A percentile compares a stretch with the other conserved stretches of the same genome.
Conservation (phyloP, 1,140 invertebrate species). For the Laupala kohalensis region DNA sequence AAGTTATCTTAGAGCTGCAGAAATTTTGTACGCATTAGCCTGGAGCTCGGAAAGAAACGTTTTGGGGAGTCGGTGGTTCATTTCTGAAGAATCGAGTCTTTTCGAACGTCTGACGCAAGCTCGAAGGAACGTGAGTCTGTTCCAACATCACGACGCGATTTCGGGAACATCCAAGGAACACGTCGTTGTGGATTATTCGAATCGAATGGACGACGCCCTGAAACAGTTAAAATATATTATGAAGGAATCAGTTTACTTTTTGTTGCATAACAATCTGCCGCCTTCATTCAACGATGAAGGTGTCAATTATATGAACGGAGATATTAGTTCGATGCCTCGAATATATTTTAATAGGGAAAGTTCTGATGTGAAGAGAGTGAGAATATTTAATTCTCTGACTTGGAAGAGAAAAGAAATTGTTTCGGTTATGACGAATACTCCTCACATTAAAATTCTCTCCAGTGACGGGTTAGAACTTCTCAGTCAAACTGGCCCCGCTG, state of each 20-base stretch:
- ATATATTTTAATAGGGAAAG: conserved; percentile 31
- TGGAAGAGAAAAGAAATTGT: conserved; percentile 49
- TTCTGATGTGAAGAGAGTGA: conserved; percentile 36
- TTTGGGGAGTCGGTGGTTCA: conserved; percentile 8
- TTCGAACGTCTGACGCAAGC: conserved; percentile 50
- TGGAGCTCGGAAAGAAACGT: conserved; percentile 24
- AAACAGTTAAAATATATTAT: conserved; percentile 52
- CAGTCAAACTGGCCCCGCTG: too few relatives aligned
- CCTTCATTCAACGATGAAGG: too few relatives aligned
- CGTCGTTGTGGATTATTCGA: conserved; percentile 85
- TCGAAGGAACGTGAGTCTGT: conserved; percentile 67
- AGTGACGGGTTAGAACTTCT: too few relatives aligned
- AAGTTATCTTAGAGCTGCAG: conserved; percentile 48
- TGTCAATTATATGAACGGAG: too few relatives aligned
- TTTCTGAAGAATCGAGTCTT: conserved; percentile 27
- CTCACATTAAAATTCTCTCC: conserved; percentile 49
- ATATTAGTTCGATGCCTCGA: too few relatives aligned
- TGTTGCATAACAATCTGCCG: too few relatives aligned
- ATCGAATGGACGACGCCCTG: conserved; percentile 52
- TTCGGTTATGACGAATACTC: conserved; percentile 45
- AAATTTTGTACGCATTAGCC: conserved; percentile 66
- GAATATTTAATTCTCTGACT: conserved; percentile 59
- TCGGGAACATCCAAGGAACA: conserved; percentile 86
- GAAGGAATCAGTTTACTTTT: conserved; percentile 50
- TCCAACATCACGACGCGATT: conserved; percentile 97